A percentile compares a stretch with the other conserved stretches of the same genome.
Conservation (phyloP, 2,113 vertebrate genomes). For the Melanerpes aurifrons region DNA sequence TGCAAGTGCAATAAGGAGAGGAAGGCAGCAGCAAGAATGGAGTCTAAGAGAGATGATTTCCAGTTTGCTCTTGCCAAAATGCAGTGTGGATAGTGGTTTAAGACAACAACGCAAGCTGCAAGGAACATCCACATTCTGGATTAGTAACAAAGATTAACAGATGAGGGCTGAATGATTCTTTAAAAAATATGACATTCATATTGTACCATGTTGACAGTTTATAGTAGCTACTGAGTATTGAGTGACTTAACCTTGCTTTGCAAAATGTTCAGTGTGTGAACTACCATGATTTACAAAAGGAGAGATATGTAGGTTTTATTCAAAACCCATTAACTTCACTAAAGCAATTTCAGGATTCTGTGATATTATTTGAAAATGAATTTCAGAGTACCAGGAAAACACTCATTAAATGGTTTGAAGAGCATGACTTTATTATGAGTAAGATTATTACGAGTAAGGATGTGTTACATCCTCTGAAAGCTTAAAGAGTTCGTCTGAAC, state of each 20-base stretch:
- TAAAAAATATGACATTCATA: neutral
- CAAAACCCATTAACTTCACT: neutral
- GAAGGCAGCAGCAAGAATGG: neutral
- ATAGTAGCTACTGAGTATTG: neutral
- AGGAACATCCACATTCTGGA: neutral
- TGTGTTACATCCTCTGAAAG: neutral
- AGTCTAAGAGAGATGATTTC: neutral
- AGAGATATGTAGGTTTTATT: neutral
- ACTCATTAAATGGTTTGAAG: neutral
- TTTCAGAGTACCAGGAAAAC: neutral
- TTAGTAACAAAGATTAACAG: neutral
- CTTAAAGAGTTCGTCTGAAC: neutral
- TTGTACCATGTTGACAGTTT: neutral
- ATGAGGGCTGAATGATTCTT: neutral
- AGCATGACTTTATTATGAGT: neutral
- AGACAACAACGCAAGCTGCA: neutral
- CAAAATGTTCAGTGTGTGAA: neutral
- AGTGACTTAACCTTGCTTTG: neutral
- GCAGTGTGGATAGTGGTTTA: fast-evolving
- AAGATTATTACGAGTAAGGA: neutral
- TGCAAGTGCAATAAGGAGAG: neutral
- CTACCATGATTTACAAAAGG: neutral
- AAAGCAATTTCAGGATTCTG: neutral
- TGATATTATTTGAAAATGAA: neutral
- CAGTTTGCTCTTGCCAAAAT: neutral